These are phyloP conservation scores for Discoglossus pictus DNA, from an alignment of 2,797 vertebrate species.

Conservation along the genomic window DNA sequence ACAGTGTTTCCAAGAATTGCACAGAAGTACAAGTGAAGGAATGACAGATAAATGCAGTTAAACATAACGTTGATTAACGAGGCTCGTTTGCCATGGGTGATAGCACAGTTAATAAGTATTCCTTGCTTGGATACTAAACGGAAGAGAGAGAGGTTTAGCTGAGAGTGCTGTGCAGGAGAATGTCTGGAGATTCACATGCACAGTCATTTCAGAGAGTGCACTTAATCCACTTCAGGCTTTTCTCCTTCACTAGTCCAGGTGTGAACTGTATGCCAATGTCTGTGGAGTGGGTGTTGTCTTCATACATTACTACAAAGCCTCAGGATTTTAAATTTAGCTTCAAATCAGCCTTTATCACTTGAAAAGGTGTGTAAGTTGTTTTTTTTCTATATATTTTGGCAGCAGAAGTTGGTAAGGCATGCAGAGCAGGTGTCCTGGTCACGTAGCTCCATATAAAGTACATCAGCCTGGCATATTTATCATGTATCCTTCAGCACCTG, in stretches of 20 bases:
- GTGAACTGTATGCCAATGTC: slow-evolving; percentile 49
- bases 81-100: slow-evolving; percentile 81
- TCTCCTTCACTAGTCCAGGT: slow-evolving; percentile 55
- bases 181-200: slow-evolving; percentile 58
- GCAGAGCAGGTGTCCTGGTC: slow-evolving; percentile 56
- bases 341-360: slow-evolving; percentile 45
- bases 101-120: slow-evolving; percentile 88
- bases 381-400: slow-evolving; percentile 52
- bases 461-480: slow-evolving; percentile 52
- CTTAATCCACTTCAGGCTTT: slow-evolving; percentile 50
- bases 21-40: slow-evolving; percentile 44
- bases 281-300: slow-evolving; percentile 25
- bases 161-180: slow-evolving; percentile 56
- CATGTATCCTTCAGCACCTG: slow-evolving; percentile 39
- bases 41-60: slow-evolving; percentile 63
- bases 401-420: slow-evolving; percentile 51
- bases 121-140: slow-evolving; percentile 61
- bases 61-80: slow-evolving; percentile 75
- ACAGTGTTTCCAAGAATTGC: background rate
- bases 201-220: slow-evolving; percentile 52
- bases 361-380: slow-evolving; percentile 34
- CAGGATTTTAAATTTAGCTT: slow-evolving; percentile 14
- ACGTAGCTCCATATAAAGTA: slow-evolving; percentile 57
- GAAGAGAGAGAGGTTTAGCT: slow-evolving; percentile 62
- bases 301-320: slow-evolving; percentile 41